Percentiles rank a stretch among this genome's conserved stretches.
phyloP scores from a whole-genome alignment of 2,888 invertebrate species.

The Andrena fulva region DNA sequence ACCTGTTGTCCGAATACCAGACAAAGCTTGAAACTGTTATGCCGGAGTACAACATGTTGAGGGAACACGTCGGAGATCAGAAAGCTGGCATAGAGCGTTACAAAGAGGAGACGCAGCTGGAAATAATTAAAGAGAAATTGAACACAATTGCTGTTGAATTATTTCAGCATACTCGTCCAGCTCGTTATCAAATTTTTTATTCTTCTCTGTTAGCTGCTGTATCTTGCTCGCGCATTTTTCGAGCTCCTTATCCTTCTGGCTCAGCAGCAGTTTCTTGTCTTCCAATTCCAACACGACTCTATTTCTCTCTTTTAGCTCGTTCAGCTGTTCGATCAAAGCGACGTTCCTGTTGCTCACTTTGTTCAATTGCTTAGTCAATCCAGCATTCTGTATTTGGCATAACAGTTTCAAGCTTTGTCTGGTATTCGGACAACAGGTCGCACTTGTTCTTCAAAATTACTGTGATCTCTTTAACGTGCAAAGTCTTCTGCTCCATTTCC shows the following conservation, averaged over 20 bases:
- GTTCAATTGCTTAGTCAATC: slow-evolving; percentile 81
- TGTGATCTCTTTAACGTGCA: slow-evolving; percentile 81
- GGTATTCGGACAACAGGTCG: slow-evolving; percentile 83
- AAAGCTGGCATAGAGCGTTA: slow-evolving; percentile 78
- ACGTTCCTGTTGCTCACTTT: slow-evolving; percentile 84
- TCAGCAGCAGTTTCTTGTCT: slow-evolving; percentile 81
- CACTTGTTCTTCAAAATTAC: slow-evolving; percentile 78
- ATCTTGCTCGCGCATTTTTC: slow-evolving; percentile 85
- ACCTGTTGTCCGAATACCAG: slow-evolving; percentile 83
- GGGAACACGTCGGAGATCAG: slow-evolving; percentile 74
- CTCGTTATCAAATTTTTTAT: slow-evolving; percentile 86
- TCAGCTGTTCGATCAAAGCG: slow-evolving; percentile 84
- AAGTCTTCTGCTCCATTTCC: slow-evolving; percentile 82
- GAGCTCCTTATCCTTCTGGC: slow-evolving; percentile 82
- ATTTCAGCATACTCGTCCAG: slow-evolving; percentile 81
- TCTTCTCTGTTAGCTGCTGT: slow-evolving; percentile 81
- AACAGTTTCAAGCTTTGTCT: slow-evolving; percentile 77
- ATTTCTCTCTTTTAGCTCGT: slow-evolving; percentile 84
- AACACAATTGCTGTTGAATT: slow-evolving; percentile 62
- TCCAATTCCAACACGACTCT: slow-evolving; percentile 84
- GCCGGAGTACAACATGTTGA: slow-evolving; percentile 77
- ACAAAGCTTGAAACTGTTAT: slow-evolving; percentile 76
- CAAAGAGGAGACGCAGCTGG: slow-evolving; percentile 78
- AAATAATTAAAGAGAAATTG: slow-evolving; percentile 70
- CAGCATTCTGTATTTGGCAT: slow-evolving; percentile 78